These are phyloP conservation scores for Pica pica DNA, from an alignment of 2,113 vertebrate genomes.

Conservation along the genomic window DNA sequence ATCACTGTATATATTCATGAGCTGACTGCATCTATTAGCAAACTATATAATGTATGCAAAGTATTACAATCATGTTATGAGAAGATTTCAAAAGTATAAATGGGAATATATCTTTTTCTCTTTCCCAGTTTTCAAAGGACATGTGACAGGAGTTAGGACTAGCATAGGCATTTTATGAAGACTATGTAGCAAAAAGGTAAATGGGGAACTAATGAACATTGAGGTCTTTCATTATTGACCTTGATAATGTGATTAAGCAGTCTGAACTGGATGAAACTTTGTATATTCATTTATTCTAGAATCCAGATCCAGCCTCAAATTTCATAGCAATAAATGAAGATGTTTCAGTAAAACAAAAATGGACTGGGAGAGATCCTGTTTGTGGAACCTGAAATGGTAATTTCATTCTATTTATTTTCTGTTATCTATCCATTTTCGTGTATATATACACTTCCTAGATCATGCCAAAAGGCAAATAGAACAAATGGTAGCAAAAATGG, in stretches of 20 bases:
- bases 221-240: not conserved
- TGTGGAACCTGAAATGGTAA: not conserved
- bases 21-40: not conserved
- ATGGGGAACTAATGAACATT: not conserved
- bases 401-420: not conserved
- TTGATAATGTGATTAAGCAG: not conserved
- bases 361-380: not conserved
- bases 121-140: not conserved
- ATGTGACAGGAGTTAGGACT: not conserved
- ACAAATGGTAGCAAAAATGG: not conserved
- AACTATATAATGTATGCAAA: not conserved
- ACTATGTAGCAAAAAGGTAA: not conserved
- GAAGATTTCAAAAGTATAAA: not conserved
- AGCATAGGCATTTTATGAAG: not conserved
- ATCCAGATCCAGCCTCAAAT: not conserved
- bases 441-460: not conserved
- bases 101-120: not conserved
- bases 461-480: not conserved
- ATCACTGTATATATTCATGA: constrained; percentile 28
- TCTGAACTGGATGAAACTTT: not conserved
- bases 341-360: not conserved
- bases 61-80: not conserved
- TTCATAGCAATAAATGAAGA: not conserved
- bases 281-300: not conserved
- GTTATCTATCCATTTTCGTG: not conserved